Conservation (phyloP, 1,140 invertebrate species). For the Drosophila rhopaloa region DNA sequence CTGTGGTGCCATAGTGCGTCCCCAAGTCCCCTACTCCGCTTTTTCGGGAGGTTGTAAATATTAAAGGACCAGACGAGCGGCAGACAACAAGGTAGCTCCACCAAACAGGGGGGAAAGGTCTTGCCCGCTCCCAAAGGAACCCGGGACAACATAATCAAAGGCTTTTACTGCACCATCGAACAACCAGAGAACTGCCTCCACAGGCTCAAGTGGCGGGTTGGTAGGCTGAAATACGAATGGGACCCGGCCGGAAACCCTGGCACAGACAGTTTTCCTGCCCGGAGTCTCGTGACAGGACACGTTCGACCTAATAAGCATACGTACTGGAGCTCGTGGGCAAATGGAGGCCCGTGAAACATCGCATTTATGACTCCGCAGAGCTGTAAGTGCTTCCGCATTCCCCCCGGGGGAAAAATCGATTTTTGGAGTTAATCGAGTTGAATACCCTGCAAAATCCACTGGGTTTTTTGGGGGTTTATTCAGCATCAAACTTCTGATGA, state of each 20-base stretch:
- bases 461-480: constrained; percentile 11
- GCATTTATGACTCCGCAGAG: constrained; percentile 12
- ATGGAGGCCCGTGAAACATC: neutral
- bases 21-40: neutral
- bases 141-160: constrained; percentile 70
- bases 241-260: constrained; percentile 53
- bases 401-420: constrained; percentile 63
- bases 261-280: constrained; percentile 57
- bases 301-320: constrained; percentile 77
- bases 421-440: constrained; percentile 76
- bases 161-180: constrained; percentile 68
- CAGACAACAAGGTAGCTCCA: constrained; percentile 54
- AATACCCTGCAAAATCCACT: constrained; percentile 58
- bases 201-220: constrained; percentile 44
- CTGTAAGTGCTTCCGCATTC: constrained; percentile 55
- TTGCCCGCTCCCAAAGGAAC: constrained; percentile 54
- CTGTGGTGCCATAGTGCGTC: neutral
- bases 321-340: constrained; percentile 3
- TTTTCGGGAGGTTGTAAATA: constrained; percentile 72
- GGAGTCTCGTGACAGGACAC: constrained; percentile 59
- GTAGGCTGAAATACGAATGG: neutral
- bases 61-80: constrained; percentile 69
- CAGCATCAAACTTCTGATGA: neutral
- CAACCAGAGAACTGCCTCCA: constrained; percentile 59
- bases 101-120: neutral